Percentiles rank a stretch among this genome's conserved stretches.
Evolutionary conservation across 2,113 vertebrate genomes (phyloP).

Genomic region (Laterallus jamaicensis): DNA sequence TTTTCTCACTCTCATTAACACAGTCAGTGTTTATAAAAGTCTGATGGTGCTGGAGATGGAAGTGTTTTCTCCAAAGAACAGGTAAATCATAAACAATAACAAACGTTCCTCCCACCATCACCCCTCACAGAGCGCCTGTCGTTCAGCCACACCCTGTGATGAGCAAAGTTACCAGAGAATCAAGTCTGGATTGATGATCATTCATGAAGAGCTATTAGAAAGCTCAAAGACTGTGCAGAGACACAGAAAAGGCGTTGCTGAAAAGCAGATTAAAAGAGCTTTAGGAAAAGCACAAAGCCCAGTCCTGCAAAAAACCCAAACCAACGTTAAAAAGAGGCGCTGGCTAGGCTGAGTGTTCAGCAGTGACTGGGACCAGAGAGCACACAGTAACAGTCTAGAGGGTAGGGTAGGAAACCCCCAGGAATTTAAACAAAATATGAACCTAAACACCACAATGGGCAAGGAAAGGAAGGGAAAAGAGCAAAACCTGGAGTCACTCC

Average conservation of each 20-base stretch:
- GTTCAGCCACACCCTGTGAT: background rate
- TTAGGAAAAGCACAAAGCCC: background rate
- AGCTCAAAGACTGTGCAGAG: background rate
- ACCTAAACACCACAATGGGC: accelerated
- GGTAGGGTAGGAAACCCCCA: accelerated
- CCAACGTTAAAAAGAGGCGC: background rate
- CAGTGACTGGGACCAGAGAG: background rate
- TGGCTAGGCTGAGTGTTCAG: background rate
- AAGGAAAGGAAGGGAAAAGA: background rate
- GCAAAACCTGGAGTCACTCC: background rate
- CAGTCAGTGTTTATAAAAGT: background rate
- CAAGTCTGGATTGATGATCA: background rate
- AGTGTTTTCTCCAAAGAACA: conserved; percentile 16
- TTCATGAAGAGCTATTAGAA: background rate
- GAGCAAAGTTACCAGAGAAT: background rate
- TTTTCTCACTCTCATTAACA: conserved; percentile 13
- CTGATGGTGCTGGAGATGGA: background rate
- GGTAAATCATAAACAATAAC: background rate
- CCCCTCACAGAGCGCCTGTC: background rate
- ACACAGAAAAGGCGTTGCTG: background rate
- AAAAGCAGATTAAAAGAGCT: background rate
- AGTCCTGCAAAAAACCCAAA: background rate
- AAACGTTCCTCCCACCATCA: background rate
- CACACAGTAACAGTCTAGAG: background rate
- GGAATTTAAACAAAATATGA: background rate